A percentile compares a stretch with the other conserved stretches of the same genome.
These are phyloP conservation scores for Heterodera carotae DNA, from an alignment of 1,140 invertebrate genomes.

Conservation along the genomic window DNA sequence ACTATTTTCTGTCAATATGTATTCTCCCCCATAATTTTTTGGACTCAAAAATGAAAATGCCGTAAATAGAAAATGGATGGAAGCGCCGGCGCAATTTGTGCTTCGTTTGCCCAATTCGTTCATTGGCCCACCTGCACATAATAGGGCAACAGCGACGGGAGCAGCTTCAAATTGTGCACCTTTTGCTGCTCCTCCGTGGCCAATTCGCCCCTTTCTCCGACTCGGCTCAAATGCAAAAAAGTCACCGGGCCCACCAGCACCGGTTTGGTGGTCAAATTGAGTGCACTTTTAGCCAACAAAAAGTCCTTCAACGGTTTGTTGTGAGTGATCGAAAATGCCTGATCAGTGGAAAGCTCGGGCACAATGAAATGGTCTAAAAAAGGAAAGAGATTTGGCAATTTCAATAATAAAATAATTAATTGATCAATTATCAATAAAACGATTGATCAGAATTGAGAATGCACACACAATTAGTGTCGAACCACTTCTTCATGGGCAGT, in stretches of 20 bases:
- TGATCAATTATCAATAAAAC: too few species aligned
- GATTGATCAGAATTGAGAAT: too few species aligned
- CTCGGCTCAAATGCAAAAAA: conserved; percentile 27
- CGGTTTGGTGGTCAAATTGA: conserved; percentile 22
- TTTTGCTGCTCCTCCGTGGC: conserved; percentile 1
- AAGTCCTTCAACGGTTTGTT: conserved; percentile 33
- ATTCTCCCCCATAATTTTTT: too few species aligned
- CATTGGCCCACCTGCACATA: background rate
- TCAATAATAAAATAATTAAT: background rate
- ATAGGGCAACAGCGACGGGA: conserved; percentile 23
- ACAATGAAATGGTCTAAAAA: conserved; percentile 30
- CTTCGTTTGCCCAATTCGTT: too few species aligned
- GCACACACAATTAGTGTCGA: conserved; percentile 30
- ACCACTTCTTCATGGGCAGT: conserved; percentile 33
- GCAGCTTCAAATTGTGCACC: background rate
- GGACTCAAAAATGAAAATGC: too few species aligned
- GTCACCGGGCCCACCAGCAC: conserved; percentile 23
- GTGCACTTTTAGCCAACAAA: conserved; percentile 20
- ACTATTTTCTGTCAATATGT: too few species aligned
- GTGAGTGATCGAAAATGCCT: conserved; percentile 12
- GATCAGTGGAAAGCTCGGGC: conserved; percentile 10
- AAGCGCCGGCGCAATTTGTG: too few species aligned
- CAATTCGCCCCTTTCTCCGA: conserved; percentile 6
- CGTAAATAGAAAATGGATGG: too few species aligned
- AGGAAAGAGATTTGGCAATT: background rate